Conservation (phyloP, 2,888 invertebrate genomes). For the Hirudinaria manillensis region DNA sequence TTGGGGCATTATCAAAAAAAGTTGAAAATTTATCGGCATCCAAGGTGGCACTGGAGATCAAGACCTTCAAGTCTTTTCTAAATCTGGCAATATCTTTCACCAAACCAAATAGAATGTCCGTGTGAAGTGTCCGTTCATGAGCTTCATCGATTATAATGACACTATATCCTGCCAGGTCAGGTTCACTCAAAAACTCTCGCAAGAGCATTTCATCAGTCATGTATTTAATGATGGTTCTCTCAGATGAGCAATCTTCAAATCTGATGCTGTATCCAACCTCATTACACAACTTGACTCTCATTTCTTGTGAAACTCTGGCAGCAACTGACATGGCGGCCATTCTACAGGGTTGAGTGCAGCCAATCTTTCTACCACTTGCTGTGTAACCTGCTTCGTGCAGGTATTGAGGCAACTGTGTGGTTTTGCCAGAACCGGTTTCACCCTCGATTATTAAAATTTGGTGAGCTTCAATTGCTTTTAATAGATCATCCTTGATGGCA, state of each 20-base stretch:
- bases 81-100: slow-evolving; percentile 82
- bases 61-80: no score
- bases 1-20: no score
- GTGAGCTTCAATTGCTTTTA: slow-evolving; percentile 68
- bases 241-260: slow-evolving; percentile 80
- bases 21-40: no score
- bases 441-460: slow-evolving; percentile 88
- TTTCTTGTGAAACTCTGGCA: slow-evolving; percentile 93
- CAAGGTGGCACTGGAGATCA: no score
- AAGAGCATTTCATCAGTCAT: no score
- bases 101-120: slow-evolving; percentile 93
- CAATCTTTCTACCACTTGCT: slow-evolving; percentile 74
- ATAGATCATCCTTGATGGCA: slow-evolving; percentile 59
- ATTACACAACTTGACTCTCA: slow-evolving; percentile 83
- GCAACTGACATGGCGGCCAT: slow-evolving; percentile 99
- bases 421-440: slow-evolving; percentile 63
- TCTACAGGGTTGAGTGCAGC: slow-evolving; percentile 92
- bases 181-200: no score
- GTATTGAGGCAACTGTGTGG: slow-evolving; percentile 61
- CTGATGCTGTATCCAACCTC: slow-evolving; percentile 72
- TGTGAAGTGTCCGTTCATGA: slow-evolving; percentile 94
- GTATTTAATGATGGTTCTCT: no score
- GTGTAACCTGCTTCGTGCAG: slow-evolving; percentile 57
- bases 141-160: slow-evolving; percentile 99
- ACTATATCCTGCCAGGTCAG: slow-evolving; percentile 86